Evolutionary conservation across 2,797 vertebrate genomes (phyloP).

Genomic region (Enteromius unitaeniatus): DNA sequence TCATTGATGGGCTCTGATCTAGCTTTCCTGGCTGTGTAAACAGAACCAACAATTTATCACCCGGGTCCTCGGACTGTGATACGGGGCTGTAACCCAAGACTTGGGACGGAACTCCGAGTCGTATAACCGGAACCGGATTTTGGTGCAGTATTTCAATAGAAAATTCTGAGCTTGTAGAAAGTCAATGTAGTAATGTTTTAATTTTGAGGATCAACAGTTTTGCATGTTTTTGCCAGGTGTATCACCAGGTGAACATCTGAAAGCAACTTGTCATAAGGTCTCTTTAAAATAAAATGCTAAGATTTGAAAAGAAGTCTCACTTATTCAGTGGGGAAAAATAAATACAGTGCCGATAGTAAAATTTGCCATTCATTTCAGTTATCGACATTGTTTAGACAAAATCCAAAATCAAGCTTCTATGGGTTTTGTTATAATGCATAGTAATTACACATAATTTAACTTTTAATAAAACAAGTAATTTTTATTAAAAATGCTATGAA

Average conservation of each 20-base stretch:
- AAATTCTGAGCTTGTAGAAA: not conserved
- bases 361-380: not conserved
- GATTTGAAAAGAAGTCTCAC: not conserved
- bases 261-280: not conserved
- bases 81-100: no score
- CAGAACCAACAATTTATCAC: no score
- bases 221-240: not conserved
- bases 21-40: no score
- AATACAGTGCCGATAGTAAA: not conserved
- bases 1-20: no score
- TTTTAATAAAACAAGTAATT: not conserved
- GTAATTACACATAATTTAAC: not conserved
- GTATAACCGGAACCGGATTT: not conserved
- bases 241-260: not conserved
- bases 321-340: not conserved
- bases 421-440: not conserved
- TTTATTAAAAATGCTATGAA: no score
- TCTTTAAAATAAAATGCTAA: not conserved
- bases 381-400: not conserved
- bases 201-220: constrained; percentile 3
- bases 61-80: no score
- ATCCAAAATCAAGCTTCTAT: not conserved
- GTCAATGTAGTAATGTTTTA: not conserved
- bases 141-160: not conserved
- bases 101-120: no score